phyloP scores from a whole-genome alignment of 2,113 vertebrate species.

The Conger conger region DNA sequence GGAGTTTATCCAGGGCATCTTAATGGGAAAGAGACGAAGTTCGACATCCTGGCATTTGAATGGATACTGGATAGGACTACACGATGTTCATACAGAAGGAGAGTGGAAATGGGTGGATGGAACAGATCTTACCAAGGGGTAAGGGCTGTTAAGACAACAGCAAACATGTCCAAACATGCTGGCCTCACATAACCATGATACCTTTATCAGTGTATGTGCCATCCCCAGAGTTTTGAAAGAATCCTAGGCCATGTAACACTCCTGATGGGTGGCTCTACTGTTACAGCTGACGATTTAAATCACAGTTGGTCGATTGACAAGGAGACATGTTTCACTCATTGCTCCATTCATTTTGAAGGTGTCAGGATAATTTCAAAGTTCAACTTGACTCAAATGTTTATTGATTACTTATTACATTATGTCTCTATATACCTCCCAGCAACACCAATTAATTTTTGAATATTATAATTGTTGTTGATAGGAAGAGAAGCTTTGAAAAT shows the following conservation, averaged over 20 bases:
- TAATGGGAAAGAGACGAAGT: conserved; percentile 35
- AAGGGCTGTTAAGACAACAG: background rate
- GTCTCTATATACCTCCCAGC: too few relatives aligned
- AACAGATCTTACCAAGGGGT: conserved; percentile 40
- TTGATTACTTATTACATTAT: conserved; percentile 15
- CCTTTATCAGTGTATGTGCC: too few relatives aligned
- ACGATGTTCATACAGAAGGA: conserved; percentile 55
- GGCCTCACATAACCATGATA: too few relatives aligned
- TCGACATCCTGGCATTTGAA: fast-evolving
- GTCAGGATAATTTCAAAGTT: too few relatives aligned
- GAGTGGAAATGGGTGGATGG: conserved; percentile 64
- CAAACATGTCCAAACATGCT: background rate
- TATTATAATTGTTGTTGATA: background rate
- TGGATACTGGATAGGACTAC: conserved; percentile 67
- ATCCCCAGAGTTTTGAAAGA: background rate
- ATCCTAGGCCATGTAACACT: background rate
- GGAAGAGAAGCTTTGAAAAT: background rate
- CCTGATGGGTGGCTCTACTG: background rate
- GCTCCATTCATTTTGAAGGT: too few relatives aligned
- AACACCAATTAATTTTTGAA: conserved; percentile 33
- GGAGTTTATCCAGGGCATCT: conserved; percentile 43
- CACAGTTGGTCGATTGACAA: background rate
- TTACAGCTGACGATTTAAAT: too few relatives aligned
- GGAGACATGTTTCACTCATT: background rate
- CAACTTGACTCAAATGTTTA: background rate